phyloP scores from a whole-genome alignment of 37 sponge, comb jelly and placozoan species.

The Spongilla lacustris region DNA sequence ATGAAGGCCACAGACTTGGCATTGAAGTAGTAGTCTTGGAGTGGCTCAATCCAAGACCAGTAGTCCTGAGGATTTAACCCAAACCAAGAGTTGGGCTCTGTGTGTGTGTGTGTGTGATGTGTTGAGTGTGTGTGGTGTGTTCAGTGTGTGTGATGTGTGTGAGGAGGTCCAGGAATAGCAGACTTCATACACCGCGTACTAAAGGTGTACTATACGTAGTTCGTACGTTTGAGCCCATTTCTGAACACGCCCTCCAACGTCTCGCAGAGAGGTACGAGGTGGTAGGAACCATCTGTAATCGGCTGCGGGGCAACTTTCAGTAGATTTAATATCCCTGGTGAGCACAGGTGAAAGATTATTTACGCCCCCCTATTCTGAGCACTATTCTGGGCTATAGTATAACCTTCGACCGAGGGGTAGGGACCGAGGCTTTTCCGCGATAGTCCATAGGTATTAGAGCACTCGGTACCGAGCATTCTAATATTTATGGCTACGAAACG shows the following conservation, averaged over 20 bases:
- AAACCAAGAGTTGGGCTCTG: slow-evolving; percentile 75
- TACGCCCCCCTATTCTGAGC: background rate
- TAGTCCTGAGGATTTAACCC: slow-evolving; percentile 77
- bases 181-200: too few species aligned
- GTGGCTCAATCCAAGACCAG: slow-evolving; percentile 82
- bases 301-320: slow-evolving; percentile 35
- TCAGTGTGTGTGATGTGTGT: background rate
- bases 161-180: background rate
- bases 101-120: background rate
- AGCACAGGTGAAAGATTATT: background rate
- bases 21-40: slow-evolving; percentile 72
- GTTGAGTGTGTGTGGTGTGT: background rate
- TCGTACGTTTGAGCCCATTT: slow-evolving; percentile 77
- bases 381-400: background rate
- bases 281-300: slow-evolving; percentile 50
- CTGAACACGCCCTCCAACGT: slow-evolving; percentile 64
- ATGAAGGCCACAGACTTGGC: background rate
- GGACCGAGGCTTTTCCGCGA: too few species aligned
- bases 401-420: background rate
- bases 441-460: too few species aligned
- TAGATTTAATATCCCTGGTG: slow-evolving; percentile 33
- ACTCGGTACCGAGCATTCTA: too few species aligned
- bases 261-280: slow-evolving; percentile 77
- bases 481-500: too few species aligned
- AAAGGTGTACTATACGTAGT: too few species aligned